Percentiles rank a stretch among this genome's conserved stretches.
These are phyloP conservation scores for Drosophila sulfurigaster DNA, from an alignment of 1,140 invertebrate genomes.

Conservation along the genomic window DNA sequence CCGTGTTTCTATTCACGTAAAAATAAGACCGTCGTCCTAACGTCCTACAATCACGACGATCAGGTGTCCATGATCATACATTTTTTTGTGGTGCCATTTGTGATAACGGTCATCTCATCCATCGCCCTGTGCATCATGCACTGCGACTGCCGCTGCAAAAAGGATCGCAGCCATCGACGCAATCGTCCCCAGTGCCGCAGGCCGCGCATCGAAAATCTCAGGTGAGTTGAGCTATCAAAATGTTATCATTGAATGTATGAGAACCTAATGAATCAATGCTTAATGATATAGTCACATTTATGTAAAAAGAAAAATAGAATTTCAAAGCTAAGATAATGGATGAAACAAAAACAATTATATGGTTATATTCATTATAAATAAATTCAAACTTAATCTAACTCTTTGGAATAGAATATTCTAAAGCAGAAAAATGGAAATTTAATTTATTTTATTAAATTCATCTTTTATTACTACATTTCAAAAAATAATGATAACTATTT, in stretches of 20 bases:
- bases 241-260: no score
- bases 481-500: no score
- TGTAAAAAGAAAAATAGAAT: no score
- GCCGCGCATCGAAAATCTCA: constrained; percentile 87
- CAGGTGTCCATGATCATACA: constrained; percentile 92
- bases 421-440: no score
- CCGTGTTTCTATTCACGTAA: constrained; percentile 93
- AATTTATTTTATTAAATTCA: no score
- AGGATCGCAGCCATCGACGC: constrained; percentile 85
- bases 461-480: no score
- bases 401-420: no score
- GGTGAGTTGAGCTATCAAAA: constrained; percentile 82
- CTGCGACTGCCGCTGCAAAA: constrained; percentile 90
- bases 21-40: constrained; percentile 92
- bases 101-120: constrained; percentile 92
- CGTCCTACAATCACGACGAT: constrained; percentile 91
- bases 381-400: no score
- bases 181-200: constrained; percentile 85
- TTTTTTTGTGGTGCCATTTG: constrained; percentile 92
- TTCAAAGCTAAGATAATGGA: accelerated
- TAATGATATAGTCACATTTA: no score
- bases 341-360: no score
- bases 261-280: no score
- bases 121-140: constrained; percentile 93
- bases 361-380: no score